Conservation (phyloP, 2,113 vertebrate species). For the Myanophis thanlyinensis region DNA sequence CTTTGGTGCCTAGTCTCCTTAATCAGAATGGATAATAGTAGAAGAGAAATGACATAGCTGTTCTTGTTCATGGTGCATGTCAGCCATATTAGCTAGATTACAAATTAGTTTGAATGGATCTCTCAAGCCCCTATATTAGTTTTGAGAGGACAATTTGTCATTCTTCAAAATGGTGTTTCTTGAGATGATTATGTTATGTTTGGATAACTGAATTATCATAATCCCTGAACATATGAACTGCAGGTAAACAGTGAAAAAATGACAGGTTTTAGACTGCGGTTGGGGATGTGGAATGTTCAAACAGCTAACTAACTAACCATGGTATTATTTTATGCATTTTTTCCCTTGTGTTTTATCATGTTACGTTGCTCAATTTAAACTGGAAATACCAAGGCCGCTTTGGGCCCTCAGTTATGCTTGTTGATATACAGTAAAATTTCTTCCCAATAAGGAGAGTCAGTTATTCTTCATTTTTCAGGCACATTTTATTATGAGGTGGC, state of each 20-base stretch:
- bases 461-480: background rate
- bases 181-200: background rate
- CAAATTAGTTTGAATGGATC: background rate
- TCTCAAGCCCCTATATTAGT: background rate
- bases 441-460: fast-evolving
- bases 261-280: background rate
- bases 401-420: background rate
- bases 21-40: background rate
- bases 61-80: background rate
- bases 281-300: background rate
- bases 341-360: conserved; percentile 10
- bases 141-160: background rate
- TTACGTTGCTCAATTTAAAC: background rate
- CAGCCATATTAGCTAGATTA: background rate
- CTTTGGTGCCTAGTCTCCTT: background rate
- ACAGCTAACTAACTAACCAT: conserved; percentile 15
- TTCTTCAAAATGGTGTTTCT: background rate
- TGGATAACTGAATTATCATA: background rate
- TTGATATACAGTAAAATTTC: background rate
- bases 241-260: background rate
- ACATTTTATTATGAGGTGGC: background rate
- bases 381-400: background rate
- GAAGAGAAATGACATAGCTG: background rate
- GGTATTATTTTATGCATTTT: background rate
- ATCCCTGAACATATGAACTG: background rate